Evolutionary conservation across 1,140 invertebrate species (phyloP), one percentile per base, ranked within the genome.

Genomic region (Phenacoccus solenopsis): DNA sequence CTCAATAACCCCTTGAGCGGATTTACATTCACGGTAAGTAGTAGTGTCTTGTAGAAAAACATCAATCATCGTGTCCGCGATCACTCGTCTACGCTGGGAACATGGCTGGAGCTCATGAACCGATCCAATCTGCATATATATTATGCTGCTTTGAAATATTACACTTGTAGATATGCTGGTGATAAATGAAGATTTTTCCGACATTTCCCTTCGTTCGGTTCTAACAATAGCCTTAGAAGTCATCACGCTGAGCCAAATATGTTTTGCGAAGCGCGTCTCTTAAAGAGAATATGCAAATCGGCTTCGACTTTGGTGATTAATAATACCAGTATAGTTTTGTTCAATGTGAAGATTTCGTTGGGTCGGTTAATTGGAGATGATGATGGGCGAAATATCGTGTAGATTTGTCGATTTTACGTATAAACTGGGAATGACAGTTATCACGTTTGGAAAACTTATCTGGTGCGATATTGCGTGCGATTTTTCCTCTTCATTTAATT

Each of bases 51-150:
- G 13, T 24, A 25, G 2, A 9, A 32, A 68, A 30, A 30, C 59
- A 64, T 64, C 59, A 64, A 64, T 64, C 59, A 64, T 64, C 25
- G 16, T 64, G 59, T 64, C 59, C 59, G 59, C n/a, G n/a, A 22
- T 22, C 4, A 27, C 59, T 64, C 59, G 10, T 64, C 59, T 64
- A 22, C 59, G 25, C 25, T 64, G 20, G 10, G 59, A 64, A 64
- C 59, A 64, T 64, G 59, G 25, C 59, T 64, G 12, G 10, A 24
- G 25, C 59, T 64, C 59, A 64, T 64, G 59, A 64, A 64, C 59
- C 25, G 59, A 64, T 64, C 59, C 59, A 64, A 64, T 64, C 59
- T 64, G 59, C 59, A 64, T 64, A 64, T 64, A 64, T 64, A 64
- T 64, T 64, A 64, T 64, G 25, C 25, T 64, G 2, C 59, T 64